phyloP scores from a whole-genome alignment of 2,797 vertebrate species.

The Todus mexicanus region DNA sequence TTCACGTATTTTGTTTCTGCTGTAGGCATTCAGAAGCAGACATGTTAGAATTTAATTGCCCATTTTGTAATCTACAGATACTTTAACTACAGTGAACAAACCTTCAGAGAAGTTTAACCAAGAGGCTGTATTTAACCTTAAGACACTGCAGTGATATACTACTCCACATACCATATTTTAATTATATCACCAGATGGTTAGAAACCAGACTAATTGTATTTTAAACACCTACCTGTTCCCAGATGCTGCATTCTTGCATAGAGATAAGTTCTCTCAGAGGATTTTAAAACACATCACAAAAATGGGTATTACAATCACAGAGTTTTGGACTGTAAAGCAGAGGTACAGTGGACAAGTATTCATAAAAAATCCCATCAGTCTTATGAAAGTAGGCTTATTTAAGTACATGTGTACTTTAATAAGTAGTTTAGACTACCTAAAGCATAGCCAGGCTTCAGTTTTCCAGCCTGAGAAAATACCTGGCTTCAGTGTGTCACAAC shows the following conservation, averaged over 20 bases:
- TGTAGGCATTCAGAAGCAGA: not conserved
- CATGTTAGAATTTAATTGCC: not conserved
- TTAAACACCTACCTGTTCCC: not conserved
- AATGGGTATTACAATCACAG: not conserved
- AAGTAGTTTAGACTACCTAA: not conserved
- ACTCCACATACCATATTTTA: not conserved
- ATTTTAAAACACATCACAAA: not conserved
- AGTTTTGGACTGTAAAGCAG: not conserved
- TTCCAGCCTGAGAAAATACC: not conserved
- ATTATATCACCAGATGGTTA: not conserved
- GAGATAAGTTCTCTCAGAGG: not conserved
- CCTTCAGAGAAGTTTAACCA: not conserved
- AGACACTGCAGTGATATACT: not conserved
- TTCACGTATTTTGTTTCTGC: not conserved
- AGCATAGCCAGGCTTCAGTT: not conserved
- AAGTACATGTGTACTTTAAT: not conserved
- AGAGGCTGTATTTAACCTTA: not conserved
- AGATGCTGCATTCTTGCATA: not conserved
- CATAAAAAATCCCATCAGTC: not conserved
- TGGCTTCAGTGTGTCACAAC: too few species aligned
- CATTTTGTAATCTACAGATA: not conserved
- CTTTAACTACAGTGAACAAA: not conserved
- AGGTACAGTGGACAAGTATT: not conserved
- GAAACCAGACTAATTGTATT: not conserved
- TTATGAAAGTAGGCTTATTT: not conserved